Conservation (phyloP, 1,140 invertebrate genomes). For the Pectinophora gossypiella region DNA sequence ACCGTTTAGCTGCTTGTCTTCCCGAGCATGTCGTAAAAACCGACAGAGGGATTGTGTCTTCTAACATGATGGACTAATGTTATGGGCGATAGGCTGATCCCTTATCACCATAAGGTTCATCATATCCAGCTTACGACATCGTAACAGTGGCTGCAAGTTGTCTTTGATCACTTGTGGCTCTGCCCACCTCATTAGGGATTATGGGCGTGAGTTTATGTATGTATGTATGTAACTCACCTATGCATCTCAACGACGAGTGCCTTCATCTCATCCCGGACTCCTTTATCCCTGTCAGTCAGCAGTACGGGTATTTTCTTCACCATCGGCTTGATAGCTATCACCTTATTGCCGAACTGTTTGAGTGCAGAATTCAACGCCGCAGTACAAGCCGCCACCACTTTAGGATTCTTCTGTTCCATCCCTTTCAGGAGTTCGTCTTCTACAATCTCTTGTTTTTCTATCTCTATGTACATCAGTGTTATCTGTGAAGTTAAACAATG, state of each 20-base stretch:
- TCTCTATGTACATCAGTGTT: slow-evolving; percentile 95
- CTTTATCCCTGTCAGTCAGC: slow-evolving; percentile 94
- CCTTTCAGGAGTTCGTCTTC: slow-evolving; percentile 95
- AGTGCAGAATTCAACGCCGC: slow-evolving; percentile 84
- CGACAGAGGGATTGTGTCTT: too few relatives aligned
- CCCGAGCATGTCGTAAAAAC: too few relatives aligned
- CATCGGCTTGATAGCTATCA: slow-evolving; percentile 91
- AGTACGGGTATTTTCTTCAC: slow-evolving; percentile 91
- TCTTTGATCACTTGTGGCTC: too few relatives aligned
- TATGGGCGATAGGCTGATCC: too few relatives aligned
- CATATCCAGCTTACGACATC: too few relatives aligned
- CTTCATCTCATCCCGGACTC: slow-evolving; percentile 94
- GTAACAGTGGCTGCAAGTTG: too few relatives aligned
- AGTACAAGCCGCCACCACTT: slow-evolving; percentile 93
- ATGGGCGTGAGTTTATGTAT: too few relatives aligned
- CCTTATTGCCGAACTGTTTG: slow-evolving; percentile 93
- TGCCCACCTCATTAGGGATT: too few relatives aligned
- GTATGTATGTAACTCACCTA: slow-evolving; percentile 63
- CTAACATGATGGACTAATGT: too few relatives aligned
- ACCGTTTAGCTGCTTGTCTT: too few relatives aligned
- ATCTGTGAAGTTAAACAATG: slow-evolving; percentile 77
- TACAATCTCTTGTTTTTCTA: slow-evolving; percentile 95
- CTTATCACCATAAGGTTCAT: too few relatives aligned
- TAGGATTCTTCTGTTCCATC: slow-evolving; percentile 96
- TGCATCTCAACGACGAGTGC: slow-evolving; percentile 93